Percentiles rank a stretch among this genome's conserved stretches.
Evolutionary conservation across 2,888 invertebrate species (phyloP).

Genomic region (Steinernema hermaphroditum): DNA sequence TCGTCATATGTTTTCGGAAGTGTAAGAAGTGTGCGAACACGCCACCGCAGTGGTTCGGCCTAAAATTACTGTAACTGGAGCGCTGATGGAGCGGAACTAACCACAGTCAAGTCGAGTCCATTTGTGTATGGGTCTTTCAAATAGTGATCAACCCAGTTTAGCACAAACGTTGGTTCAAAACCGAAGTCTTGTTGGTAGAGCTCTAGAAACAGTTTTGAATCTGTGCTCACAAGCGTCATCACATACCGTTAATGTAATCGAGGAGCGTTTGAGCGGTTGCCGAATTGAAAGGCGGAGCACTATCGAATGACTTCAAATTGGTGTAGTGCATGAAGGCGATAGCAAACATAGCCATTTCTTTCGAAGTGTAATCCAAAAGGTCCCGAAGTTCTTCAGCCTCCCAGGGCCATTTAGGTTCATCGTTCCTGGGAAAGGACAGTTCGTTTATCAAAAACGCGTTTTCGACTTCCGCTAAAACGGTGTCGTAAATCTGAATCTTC

Average conservation of each 20-base stretch:
- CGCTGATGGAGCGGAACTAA: neutral
- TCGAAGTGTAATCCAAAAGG: neutral
- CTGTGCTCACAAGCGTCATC: neutral
- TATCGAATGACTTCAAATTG: neutral
- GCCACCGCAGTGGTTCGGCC: conserved; percentile 46
- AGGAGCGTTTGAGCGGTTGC: neutral
- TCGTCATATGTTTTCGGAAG: conserved; percentile 52
- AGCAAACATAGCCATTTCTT: neutral
- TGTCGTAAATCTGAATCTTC: neutral
- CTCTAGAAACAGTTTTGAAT: neutral
- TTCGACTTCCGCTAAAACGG: neutral
- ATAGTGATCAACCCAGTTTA: conserved; percentile 7
- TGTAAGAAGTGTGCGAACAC: conserved; percentile 42
- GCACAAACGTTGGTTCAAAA: neutral
- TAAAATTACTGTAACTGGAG: conserved; percentile 34
- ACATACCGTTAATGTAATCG: neutral
- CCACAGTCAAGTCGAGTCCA: neutral
- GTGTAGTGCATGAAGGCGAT: neutral
- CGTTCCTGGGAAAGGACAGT: neutral
- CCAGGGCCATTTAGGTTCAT: neutral
- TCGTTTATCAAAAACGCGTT: neutral
- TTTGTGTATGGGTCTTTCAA: neutral
- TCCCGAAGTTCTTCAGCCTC: neutral
- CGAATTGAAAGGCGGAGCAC: neutral
- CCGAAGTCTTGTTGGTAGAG: neutral